Base-by-base conservation (phyloP, 2,888 invertebrate species). In the Bombylius discolor region DNA sequence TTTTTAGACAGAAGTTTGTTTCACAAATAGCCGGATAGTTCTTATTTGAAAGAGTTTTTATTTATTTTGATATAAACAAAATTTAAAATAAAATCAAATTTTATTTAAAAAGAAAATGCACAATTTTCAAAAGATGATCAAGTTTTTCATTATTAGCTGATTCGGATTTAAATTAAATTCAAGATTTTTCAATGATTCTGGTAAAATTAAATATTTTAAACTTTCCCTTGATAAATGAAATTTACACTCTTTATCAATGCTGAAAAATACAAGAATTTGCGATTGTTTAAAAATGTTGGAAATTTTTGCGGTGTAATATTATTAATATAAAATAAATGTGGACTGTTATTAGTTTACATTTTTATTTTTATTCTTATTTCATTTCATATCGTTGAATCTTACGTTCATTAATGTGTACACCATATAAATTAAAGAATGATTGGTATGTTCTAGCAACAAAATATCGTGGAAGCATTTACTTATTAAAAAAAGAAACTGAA, bases 401-500 rank as follows among this genome's bases (percentile, higher is more conserved):
- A 65, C 83, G 83, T 8, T 76, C 76, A 57, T 65, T 89, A 6
- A 78, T 86, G 64, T 78, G 79, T 60, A 82, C 86, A 0, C 86
- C 86, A 0, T 88, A 83, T 70, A 84, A 86, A 67, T 74, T 75
- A 45, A 70, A 69, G 49, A 82, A 87, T 11, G 79, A 81, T 8
- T 88, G 87, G 87, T 79, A 80, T 64, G 78, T 89, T 56, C 81
- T 81, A 59, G 87, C 84, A 0, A 78, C 81, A 49, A 77, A 81
- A 62, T 79, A 76, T 62, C 79, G 79, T 66, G 81, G 81, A 0
- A 81, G 81, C 23, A 83, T 86, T 63, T 90, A 84, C 68, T 66
- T 90, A 59, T 83, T 83, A 70, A 79, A 79, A 47, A 78, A 77
- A 64, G 81, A 85, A 49, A 85, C 86, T 1, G 79, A 80, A 32